Conservation (phyloP, 2,797 vertebrate genomes). For the Australoheros facetus region DNA sequence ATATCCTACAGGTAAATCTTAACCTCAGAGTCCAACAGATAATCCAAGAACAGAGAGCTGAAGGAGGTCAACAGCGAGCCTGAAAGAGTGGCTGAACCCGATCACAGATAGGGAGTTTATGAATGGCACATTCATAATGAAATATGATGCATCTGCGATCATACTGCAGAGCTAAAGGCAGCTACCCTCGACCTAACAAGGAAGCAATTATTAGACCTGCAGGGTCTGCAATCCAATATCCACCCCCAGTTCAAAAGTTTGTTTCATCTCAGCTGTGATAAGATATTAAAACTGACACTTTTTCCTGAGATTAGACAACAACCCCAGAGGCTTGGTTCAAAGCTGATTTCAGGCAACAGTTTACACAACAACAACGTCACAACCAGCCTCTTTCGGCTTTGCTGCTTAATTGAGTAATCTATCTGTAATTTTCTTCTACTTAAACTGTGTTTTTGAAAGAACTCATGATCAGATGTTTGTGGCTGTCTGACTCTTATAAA, state of each 20-base stretch:
- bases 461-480: neutral
- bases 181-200: constrained; percentile 18
- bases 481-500: neutral
- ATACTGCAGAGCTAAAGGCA: constrained; percentile 8
- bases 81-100: neutral
- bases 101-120: constrained; percentile 30
- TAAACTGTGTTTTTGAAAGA: constrained; percentile 3
- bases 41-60: constrained; percentile 57
- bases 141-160: constrained; percentile 44
- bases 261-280: constrained; percentile 4
- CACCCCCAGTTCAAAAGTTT: neutral
- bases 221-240: constrained; percentile 23
- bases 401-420: neutral
- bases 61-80: neutral
- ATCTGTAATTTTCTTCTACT: neutral
- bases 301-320: neutral
- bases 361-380: neutral
- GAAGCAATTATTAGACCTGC: constrained; percentile 15
- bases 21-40: constrained; percentile 52
- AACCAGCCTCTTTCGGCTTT: neutral
- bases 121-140: constrained; percentile 59
- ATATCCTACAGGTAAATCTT: constrained; percentile 74
- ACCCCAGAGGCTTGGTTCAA: neutral
- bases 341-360: neutral
- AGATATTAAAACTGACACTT: constrained; percentile 14